Percentiles rank a stretch among this genome's conserved stretches.
phyloP scores from a whole-genome alignment of 2,888 invertebrate species.

The Apodemia zela region DNA sequence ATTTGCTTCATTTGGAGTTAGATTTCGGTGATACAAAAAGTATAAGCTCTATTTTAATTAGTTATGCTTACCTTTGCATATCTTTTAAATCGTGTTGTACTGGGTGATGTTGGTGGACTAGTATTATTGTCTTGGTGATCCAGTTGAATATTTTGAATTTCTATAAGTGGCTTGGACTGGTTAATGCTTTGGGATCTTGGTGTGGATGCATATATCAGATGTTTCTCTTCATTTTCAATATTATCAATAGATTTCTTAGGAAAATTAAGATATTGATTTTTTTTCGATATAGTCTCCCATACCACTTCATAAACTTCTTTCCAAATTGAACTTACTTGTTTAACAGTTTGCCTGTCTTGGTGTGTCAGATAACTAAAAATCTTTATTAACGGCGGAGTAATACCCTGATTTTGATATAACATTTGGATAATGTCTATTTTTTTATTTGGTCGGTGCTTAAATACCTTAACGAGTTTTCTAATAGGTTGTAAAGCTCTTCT shows the following conservation, averaged over 20 bases:
- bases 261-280: constrained; percentile 45
- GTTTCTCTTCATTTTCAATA: constrained; percentile 53
- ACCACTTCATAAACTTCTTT: constrained; percentile 52
- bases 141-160: constrained; percentile 57
- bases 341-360: constrained; percentile 64
- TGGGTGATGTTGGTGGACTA: constrained; percentile 64
- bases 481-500: constrained; percentile 47
- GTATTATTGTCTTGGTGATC: constrained; percentile 34
- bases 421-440: constrained; percentile 65
- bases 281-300: constrained; percentile 48
- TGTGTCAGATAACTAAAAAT: constrained; percentile 59
- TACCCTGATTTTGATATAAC: constrained; percentile 46
- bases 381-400: constrained; percentile 53
- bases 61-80: constrained; percentile 54
- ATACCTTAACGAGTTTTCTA: constrained; percentile 33
- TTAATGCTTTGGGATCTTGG: constrained; percentile 38
- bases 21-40: too few species aligned
- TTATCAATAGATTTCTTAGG: constrained; percentile 33
- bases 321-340: constrained; percentile 62
- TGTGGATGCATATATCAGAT: constrained; percentile 50
- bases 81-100: constrained; percentile 59
- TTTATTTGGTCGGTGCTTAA: constrained; percentile 55
- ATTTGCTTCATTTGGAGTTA: too few species aligned
- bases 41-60: too few species aligned
- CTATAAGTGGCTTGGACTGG: constrained; percentile 48